Evolutionary conservation across 2,888 invertebrate genomes (phyloP), one percentile per base, ranked within the genome.

Genomic region (Andricus quercusramuli): DNA sequence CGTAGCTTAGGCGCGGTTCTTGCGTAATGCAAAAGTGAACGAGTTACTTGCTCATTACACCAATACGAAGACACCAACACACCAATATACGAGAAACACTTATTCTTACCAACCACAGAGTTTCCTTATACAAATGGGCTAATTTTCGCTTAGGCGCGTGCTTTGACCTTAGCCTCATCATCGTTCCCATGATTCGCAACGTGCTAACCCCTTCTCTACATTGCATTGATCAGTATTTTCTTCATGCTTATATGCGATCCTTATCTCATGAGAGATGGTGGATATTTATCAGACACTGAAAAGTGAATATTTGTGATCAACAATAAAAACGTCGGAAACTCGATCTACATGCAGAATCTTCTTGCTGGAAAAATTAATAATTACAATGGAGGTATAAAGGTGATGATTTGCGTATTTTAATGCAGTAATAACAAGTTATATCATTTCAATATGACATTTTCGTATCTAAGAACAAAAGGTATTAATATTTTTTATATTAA

Each of bases 41-140:
- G 84, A 85, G 88, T 87, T 87, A 88, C 88, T 87, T 85, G 88
- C 85, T 89, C 86, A 88, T 89, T 87, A 87, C 86, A 85, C 88
- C 78, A 81, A 62, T 62, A 32, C 79, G 59, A 66, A 47, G 17
- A 68, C 56, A 51, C 17, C 41, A 62, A 47, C 17, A 47, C 32
- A 70, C 25, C 47, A 70, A 47, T 22, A 47, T 20, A 47, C 6
- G 11, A 74, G 74, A 56, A 74, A 74, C 51, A 32, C 74, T 74
- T 37, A 74, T 56, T 74, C 74, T 32, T 32, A 74, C 74, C 32
- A 74, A 56, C 56, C 56, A 37, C 56, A 74, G 74, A 56, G 74
- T 74, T 74, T 74, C 32, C 56, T 74, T 56, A 74, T 56, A 74
- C 51, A 74, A 74, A 74, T 6, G 74, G 56, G 74, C 32, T 74